Conservation (phyloP, 2,797 vertebrate species). For the Enteromius mattozi region DNA sequence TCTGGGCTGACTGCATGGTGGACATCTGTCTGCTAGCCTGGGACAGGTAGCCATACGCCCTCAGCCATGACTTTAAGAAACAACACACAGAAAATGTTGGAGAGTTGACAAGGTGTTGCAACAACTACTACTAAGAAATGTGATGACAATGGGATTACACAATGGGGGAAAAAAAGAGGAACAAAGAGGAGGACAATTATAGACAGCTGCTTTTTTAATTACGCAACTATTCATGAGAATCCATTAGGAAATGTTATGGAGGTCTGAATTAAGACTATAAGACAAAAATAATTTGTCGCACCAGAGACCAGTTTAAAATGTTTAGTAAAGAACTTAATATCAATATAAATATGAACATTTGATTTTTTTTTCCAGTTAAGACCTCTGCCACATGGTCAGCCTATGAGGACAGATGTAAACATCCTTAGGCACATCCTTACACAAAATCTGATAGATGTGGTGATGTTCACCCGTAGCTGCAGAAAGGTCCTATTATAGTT, state of each 20-base stretch:
- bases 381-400: neutral
- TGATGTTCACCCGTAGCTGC: neutral
- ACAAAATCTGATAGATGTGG: neutral
- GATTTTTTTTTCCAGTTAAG: neutral
- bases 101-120: conserved; percentile 17
- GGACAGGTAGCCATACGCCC: conserved; percentile 48
- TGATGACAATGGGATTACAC: neutral
- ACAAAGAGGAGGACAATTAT: too few species aligned
- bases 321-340: neutral
- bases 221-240: neutral
- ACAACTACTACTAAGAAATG: neutral
- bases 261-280: neutral
- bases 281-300: neutral
- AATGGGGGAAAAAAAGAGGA: neutral
- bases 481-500: neutral
- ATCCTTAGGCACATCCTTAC: neutral
- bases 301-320: neutral
- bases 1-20: conserved; percentile 92
- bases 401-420: neutral
- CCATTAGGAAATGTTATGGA: neutral
- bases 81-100: neutral
- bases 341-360: neutral
- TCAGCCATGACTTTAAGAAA: conserved; percentile 56
- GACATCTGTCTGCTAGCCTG: conserved; percentile 74
- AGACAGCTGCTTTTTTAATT: neutral